These are phyloP conservation scores for Halcyon smyrnensis DNA, from an alignment of 2,797 vertebrate genomes.

Conservation along the genomic window DNA sequence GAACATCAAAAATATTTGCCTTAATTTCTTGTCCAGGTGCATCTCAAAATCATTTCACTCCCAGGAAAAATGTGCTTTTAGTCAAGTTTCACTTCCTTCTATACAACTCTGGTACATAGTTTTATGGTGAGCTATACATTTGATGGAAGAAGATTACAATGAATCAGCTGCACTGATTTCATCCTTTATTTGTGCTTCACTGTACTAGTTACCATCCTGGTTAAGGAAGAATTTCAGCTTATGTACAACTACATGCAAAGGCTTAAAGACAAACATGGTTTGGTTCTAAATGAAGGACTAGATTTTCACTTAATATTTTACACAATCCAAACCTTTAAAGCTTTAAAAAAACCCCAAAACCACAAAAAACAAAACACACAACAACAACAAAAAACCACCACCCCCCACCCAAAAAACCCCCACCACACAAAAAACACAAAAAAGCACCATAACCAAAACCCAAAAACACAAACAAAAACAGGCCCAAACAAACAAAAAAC, in stretches of 20 bases:
- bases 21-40: background rate
- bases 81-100: background rate
- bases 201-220: background rate
- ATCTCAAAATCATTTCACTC: fast-evolving
- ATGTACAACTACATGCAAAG: background rate
- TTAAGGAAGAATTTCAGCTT: background rate
- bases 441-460: no score
- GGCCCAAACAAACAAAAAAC: no score
- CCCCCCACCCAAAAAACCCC: no score
- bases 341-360: background rate
- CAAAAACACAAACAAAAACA: no score
- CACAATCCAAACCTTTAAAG: background rate
- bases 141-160: background rate
- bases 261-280: background rate
- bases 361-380: no score
- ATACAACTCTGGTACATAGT: no score
- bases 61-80: background rate
- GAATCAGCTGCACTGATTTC: background rate
- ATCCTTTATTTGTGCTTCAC: background rate
- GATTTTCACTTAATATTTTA: background rate
- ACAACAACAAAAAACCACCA: no score
- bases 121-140: background rate
- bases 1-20: background rate
- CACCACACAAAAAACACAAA: background rate
- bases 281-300: background rate